Evolutionary conservation across 2,797 vertebrate genomes (phyloP).

Genomic region (Sebastolobus alascanus): DNA sequence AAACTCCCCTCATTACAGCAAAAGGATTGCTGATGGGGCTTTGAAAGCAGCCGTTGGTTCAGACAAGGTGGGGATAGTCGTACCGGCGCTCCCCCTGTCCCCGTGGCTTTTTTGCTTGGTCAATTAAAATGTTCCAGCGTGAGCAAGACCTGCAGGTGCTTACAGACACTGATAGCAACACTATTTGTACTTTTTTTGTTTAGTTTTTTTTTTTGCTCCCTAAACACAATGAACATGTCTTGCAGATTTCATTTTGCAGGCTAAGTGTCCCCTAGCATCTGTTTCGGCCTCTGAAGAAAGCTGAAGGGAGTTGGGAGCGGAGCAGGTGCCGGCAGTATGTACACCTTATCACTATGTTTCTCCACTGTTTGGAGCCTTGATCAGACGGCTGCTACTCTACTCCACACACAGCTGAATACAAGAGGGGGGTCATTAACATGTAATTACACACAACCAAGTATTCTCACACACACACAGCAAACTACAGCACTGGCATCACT

Average conservation of each 20-base stretch:
- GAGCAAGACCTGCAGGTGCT: slow-evolving; percentile 77
- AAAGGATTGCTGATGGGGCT: slow-evolving; percentile 77
- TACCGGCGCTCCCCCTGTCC: slow-evolving; percentile 44
- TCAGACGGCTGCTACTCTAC: slow-evolving; percentile 54
- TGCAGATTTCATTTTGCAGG: slow-evolving; percentile 70
- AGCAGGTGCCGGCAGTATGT: slow-evolving; percentile 64
- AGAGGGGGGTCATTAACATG: slow-evolving; percentile 74
- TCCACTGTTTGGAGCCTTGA: slow-evolving; percentile 44
- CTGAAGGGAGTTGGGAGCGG: slow-evolving; percentile 49
- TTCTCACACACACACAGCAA: slow-evolving; percentile 16
- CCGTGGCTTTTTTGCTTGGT: slow-evolving; percentile 55
- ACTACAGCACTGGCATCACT: slow-evolving; percentile 47
- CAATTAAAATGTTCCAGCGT: slow-evolving; percentile 79
- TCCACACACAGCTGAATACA: slow-evolving; percentile 64
- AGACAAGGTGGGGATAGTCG: slow-evolving; percentile 48
- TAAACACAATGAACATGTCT: slow-evolving; percentile 54
- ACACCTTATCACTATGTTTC: slow-evolving; percentile 55
- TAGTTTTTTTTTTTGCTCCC: slow-evolving; percentile 38
- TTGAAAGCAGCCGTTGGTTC: slow-evolving; percentile 72
- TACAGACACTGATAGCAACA: slow-evolving; percentile 51
- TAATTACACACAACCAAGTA: slow-evolving; percentile 63
- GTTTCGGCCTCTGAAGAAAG: slow-evolving; percentile 62
- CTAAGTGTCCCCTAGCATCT: slow-evolving; percentile 73
- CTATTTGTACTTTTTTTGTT: slow-evolving; percentile 42
- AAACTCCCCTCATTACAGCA: slow-evolving; percentile 77